Base-by-base conservation (phyloP, 2,888 invertebrate genomes). In the Abscondita cerata region DNA sequence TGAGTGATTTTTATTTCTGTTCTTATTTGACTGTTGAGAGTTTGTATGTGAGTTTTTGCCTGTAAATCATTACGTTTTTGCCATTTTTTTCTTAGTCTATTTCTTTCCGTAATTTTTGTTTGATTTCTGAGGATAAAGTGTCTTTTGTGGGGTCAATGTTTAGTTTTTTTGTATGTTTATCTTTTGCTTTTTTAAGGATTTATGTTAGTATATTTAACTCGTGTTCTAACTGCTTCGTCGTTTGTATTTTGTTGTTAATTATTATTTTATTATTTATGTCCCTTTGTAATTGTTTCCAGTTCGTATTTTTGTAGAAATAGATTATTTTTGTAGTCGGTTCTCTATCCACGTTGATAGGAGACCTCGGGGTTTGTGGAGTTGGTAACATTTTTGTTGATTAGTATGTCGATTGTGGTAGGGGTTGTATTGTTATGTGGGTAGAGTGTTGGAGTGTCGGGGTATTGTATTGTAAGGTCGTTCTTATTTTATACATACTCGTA, bases 391-490 rank as follows among this genome's bases (percentile, higher is more conserved):
- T 58, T 62, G 12, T 40, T 19, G 3, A 65, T 13, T 16, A 56
- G 20, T 36, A 58, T 38, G 51, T 65, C 61, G 4, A 62, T 52
- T 34, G 54, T 54, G 8, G 52, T 54, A 1, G 60, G 47, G 4
- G 50, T 18, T 5, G 50, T 41, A 8, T 38, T 16, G 31, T 64
- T 67, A 5, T 31, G 16, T 1, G 64, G 64, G 33, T 50, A 57
- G 1, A 57, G 55, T 3, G 67, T 64, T 11, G 47, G 44, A 1
- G 9, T 36, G 25, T 47, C 18, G 0, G 63, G 56, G 16, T 48
- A 18, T 40, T 41, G 5, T 0, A 66, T 11, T 16, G 20, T 20
- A n/a, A n/a, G n/a, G 2, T 18, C 50, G 3, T 13, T 48, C 13
- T 41, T 46, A 41, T 60, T 60, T 15, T 62, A 15, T 52, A 59